A percentile compares a stretch with the other conserved stretches of the same genome.
Evolutionary conservation across 2,797 vertebrate species (phyloP).

Genomic region (Coregonus sp.): DNA sequence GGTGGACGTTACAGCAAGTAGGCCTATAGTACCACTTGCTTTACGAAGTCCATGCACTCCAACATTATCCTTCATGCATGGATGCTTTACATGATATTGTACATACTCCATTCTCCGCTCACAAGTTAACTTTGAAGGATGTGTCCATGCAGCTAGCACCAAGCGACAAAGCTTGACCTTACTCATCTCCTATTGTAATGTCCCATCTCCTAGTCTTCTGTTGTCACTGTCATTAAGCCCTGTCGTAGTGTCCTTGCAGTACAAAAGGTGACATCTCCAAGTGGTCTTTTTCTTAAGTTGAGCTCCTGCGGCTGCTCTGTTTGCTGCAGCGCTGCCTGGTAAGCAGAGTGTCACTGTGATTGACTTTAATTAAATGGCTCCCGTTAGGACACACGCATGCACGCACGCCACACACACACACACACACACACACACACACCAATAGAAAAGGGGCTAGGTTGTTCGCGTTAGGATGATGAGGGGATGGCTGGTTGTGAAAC

Average conservation of each 20-base stretch:
- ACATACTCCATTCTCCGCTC: not conserved
- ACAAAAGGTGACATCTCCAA: conserved; percentile 47
- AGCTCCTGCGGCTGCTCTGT: conserved; percentile 19
- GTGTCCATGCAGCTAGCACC: no score
- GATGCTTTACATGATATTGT: not conserved
- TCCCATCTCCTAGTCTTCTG: conserved; percentile 24
- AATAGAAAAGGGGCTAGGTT: not conserved
- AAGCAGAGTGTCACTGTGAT: conserved; percentile 65
- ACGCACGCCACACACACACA: not conserved
- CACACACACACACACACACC: not conserved
- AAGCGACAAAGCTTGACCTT: conserved; percentile 17
- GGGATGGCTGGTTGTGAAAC: conserved; percentile 45
- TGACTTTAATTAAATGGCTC: conserved; percentile 67
- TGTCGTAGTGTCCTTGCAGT: conserved; percentile 28
- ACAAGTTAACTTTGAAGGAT: conserved; percentile 14
- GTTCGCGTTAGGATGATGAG: not conserved
- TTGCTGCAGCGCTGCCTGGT: conserved; percentile 42
- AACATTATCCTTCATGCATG: not conserved
- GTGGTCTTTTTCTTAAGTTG: conserved; percentile 38
- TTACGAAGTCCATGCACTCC: not conserved
- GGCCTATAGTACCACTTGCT: conserved; percentile 14
- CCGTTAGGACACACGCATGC: not conserved
- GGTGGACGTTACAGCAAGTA: conserved; percentile 57
- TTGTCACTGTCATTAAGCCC: conserved; percentile 28
- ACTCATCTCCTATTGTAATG: conserved; percentile 28